Evolutionary conservation across 37 sponge, comb jelly and placozoan genomes (phyloP).

Genomic region (Tethya wilhelma): DNA sequence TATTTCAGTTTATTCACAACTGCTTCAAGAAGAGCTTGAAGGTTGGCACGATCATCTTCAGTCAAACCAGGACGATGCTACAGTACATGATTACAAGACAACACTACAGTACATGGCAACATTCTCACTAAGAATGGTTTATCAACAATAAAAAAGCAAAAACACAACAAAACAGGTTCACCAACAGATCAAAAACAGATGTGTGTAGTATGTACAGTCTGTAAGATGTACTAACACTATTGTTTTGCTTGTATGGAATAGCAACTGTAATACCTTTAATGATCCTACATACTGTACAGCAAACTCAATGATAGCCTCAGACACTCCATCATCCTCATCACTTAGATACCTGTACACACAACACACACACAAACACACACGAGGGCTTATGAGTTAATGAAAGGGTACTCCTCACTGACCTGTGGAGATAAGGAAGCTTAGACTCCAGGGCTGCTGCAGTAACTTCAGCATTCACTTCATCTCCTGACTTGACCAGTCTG

Average conservation of each 20-base stretch:
- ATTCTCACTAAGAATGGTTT: background rate
- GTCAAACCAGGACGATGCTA: constrained; percentile 27
- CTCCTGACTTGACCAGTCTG: constrained; percentile 53
- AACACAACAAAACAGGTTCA: background rate
- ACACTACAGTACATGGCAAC: background rate
- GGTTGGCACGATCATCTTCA: constrained; percentile 33
- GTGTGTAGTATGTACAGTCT: background rate
- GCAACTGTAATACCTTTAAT: constrained; percentile 64
- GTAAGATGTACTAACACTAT: background rate
- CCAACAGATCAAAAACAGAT: background rate
- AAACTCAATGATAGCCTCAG: constrained; percentile 81
- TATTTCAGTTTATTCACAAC: constrained; percentile 84
- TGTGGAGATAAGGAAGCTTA: constrained; percentile 65
- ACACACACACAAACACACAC: too few relatives aligned
- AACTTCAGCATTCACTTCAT: constrained; percentile 22
- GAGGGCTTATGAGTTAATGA: too few relatives aligned
- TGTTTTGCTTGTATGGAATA: background rate
- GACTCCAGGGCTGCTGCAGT: constrained; percentile 42
- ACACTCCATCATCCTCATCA: constrained; percentile 93
- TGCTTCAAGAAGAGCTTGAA: constrained; percentile 51
- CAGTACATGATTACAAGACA: background rate
- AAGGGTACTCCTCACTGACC: too few relatives aligned
- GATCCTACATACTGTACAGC: constrained; percentile 64
- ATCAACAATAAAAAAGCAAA: background rate
- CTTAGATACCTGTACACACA: constrained; percentile 48